Evolutionary conservation across 2,888 invertebrate genomes (phyloP), one percentile per base, ranked within the genome.

Genomic region (Eucera pruinosa): DNA sequence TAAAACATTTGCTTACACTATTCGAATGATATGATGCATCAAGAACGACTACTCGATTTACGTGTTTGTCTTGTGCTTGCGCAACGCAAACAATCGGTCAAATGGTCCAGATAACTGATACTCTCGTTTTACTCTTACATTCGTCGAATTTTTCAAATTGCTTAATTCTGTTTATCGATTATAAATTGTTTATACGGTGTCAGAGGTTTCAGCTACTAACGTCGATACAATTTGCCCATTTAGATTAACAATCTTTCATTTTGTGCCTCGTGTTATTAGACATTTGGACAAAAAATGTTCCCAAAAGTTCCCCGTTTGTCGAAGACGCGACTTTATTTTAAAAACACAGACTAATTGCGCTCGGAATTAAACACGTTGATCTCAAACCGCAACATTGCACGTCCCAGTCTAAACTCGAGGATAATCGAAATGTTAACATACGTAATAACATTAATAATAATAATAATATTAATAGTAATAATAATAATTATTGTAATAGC

Each of bases 351-450:
- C 52, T 69, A 65, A 65, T 65, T 52, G 30, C 60, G 65, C 52
- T 47, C 45, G 55, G 41, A 30, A 25, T 18, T 30, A 9, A 43
- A 36, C n/a, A 36, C 55, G 39, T 60, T 47, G 54, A 72, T 65
- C 13, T 60, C 47, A 57, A 54, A 52, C 43, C 52, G 72, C 72
- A 74, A 75, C 62, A 83, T 83, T 83, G 82, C 84, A 83, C 82
- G 52, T 74, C 74, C 78, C 78, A 71, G 48, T 74, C 25, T 65
- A 77, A 80, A 83, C 60, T 78, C 70, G 57, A 83, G 71, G 65
- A 80, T 70, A 67, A 80, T 80, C 67, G 75, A 64, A 67, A 54
- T 50, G 27, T 50, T 71, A 82, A 81, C 68, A 50, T 65, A 75
- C 25, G n/a, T 20, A 52, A 69, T 75, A 78, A 68, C 64, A 72